A percentile compares a stretch with the other conserved stretches of the same genome.
Conservation (phyloP, 1,140 invertebrate species). For the Drosophila subobscura region DNA sequence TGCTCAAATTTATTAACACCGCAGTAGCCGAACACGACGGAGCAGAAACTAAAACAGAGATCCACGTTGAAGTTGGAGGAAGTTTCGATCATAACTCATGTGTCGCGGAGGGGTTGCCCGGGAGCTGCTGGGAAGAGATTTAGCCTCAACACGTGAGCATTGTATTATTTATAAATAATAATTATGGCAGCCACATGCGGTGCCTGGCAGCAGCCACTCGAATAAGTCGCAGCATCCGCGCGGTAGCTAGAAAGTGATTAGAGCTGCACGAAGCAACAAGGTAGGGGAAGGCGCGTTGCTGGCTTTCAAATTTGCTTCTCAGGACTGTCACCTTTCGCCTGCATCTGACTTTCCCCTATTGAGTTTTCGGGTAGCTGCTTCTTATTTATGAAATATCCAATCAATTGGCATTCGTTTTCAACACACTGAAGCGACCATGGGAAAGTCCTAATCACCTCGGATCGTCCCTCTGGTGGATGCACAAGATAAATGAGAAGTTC, state of each 20-base stretch:
- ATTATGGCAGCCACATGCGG: constrained; percentile 64
- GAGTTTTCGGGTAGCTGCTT: constrained; percentile 33
- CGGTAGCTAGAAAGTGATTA: constrained; percentile 48
- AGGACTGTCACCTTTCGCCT: constrained; percentile 71
- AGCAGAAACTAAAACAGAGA: constrained; percentile 25
- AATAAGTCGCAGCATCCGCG: constrained; percentile 26
- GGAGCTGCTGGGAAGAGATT: constrained; percentile 29
- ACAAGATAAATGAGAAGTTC: constrained; percentile 1
- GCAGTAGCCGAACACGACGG: constrained; percentile 14
- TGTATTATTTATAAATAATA: constrained; percentile 77
- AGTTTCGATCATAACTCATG: constrained; percentile 55
- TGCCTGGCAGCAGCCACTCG: constrained; percentile 16
- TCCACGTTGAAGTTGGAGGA: constrained; percentile 19
- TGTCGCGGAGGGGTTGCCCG: neutral
- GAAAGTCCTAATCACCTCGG: constrained; percentile 39
- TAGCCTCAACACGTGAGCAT: constrained; percentile 64
- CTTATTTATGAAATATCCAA: constrained; percentile 54
- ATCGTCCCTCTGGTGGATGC: constrained; percentile 4
- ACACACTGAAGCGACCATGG: constrained; percentile 15
- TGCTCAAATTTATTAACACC: constrained; percentile 68
- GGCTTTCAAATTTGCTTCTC: constrained; percentile 63
- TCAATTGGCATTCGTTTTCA: constrained; percentile 39
- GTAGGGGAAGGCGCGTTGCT: constrained; percentile 3
- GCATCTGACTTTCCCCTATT: constrained; percentile 37
- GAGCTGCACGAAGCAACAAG: constrained; percentile 13